Evolutionary conservation across 2,888 invertebrate species (phyloP), one percentile per base, ranked within the genome.

Genomic region (Athrips mouffetella): DNA sequence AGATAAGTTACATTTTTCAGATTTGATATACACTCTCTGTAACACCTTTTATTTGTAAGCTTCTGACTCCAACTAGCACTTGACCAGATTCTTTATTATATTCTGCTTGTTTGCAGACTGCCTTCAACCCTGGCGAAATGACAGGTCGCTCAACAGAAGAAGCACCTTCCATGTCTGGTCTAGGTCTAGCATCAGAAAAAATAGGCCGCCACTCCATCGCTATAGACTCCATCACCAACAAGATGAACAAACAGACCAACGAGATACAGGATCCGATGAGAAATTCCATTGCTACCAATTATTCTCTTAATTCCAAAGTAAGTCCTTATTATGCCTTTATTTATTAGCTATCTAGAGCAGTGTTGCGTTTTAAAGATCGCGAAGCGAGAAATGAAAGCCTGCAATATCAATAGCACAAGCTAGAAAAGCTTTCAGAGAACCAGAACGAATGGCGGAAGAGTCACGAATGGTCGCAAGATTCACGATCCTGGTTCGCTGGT

Each of bases 71-170:
- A n/a, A n/a, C n/a, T n/a, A n/a, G n/a, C n/a, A n/a, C n/a, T n/a
- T n/a, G n/a, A n/a, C n/a, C n/a, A n/a, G n/a, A n/a, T n/a, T n/a
- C n/a, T n/a, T n/a, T n/a, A n/a, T n/a, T n/a, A n/a, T n/a, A n/a
- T n/a, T n/a, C n/a, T n/a, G n/a, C n/a, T n/a, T n/a, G n/a, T 40
- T 59, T 76, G 30, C 57, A 87, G 87, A 74, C 76, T 33, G 62
- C 76, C 8, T 88, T 88, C 52, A 77, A 82, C 54, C 83, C 86
- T 45, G 80, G 81, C 8, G 87, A 88, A 61, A 76, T 88, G 74
- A 84, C 85, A 5, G 87, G 87, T 0, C 67, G 87, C 45, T 88
- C 87, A 0, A 87, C 87, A 15, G 85, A 74, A 5, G 78, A 79
- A 10, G 50, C 63, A 2, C 48, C 59, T 2, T n/a, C 47, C 16